A percentile compares a stretch with the other conserved stretches of the same genome.
These are phyloP conservation scores for Tachysurus fulvidraco DNA, from an alignment of 2,113 vertebrate genomes.

Conservation along the genomic window DNA sequence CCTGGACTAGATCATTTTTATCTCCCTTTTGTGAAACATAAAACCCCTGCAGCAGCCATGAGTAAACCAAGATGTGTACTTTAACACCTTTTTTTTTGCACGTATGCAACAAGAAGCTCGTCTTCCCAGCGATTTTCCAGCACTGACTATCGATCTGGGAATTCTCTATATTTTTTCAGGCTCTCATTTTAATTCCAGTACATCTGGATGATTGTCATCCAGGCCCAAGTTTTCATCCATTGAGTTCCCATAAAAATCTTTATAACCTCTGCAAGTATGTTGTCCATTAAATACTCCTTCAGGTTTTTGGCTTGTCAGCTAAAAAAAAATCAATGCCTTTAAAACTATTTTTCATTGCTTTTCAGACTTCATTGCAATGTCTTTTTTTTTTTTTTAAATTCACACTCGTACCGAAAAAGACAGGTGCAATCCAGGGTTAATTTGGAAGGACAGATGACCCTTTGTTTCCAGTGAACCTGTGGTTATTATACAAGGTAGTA, in stretches of 20 bases:
- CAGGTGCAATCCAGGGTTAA: slow-evolving; percentile 53
- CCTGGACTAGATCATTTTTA: slow-evolving; percentile 47
- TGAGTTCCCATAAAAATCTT: slow-evolving; percentile 64
- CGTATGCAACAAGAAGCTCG: slow-evolving; percentile 16
- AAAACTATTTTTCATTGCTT: slow-evolving; percentile 40
- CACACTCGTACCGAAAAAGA: slow-evolving; percentile 15
- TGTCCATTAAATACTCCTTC: slow-evolving; percentile 52
- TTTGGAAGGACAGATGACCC: slow-evolving; percentile 43
- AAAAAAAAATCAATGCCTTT: slow-evolving; percentile 41
- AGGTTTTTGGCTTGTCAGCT: slow-evolving; percentile 49
- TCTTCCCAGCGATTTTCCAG: slow-evolving; percentile 20
- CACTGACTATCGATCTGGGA: slow-evolving; percentile 39
- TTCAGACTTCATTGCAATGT: slow-evolving; percentile 41
- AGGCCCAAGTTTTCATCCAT: slow-evolving; percentile 51
- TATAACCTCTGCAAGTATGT: slow-evolving; percentile 65
- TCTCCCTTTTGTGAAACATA: slow-evolving; percentile 52
- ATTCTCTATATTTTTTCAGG: slow-evolving; percentile 47
- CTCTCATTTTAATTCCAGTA: slow-evolving; percentile 49
- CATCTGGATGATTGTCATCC: slow-evolving; percentile 61
- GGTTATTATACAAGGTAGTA: slow-evolving; percentile 29
- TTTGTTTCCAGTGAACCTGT: slow-evolving; percentile 52
- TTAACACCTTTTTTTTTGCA: slow-evolving; percentile 32
- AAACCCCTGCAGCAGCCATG: slow-evolving; percentile 39
- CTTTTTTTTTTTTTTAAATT: slow-evolving; percentile 33
- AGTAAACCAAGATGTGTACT: slow-evolving; percentile 45